Evolutionary conservation across 2,888 invertebrate species (phyloP), one percentile per base, ranked within the genome.

Genomic region (Eurois occulta): DNA sequence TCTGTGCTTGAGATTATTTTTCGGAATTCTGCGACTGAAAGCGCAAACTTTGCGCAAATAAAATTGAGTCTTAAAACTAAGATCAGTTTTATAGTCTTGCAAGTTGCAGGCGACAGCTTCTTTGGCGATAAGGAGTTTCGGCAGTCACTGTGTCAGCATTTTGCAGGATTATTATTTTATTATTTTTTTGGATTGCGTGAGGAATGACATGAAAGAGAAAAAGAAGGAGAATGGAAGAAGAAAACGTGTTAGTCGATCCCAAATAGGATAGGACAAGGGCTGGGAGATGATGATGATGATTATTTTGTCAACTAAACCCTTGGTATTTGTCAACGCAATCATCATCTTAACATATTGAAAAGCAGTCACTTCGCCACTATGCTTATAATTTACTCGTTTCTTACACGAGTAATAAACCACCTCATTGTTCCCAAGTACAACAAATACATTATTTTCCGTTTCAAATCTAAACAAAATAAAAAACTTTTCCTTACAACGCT

Each of bases 1-100:
- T 73, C 77, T 68, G 72, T 80, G 65, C 81, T 72, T 38, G 62
- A 83, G 66, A 85, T 85, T 81, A 83, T 85, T 85, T 83, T 85
- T 72, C 72, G 18, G n/a, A 75, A 70, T 65, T 70, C 62, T 72
- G 69, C 64, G 62, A 81, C 76, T 60, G 58, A 60, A 81, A 68
- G 41, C 46, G 81, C 68, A 38, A 65, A 77, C 35, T 73, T 73
- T 64, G 73, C 77, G 68, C 68, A 72, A 73, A 83, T 74, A 74
- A 77, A 72, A 72, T 71, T 62, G 43, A 68, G 32, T 77, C 66
- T 67, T 70, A 81, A 77, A 81, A 68, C 60, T 71, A 60, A 55
- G 71, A 75, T 48, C 65, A 60, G 65, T 73, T 83, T 77, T 73
- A 81, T 73, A 46, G 65, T 70, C 69, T 65, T 65, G 71, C 71